Base-by-base conservation (phyloP, 2,888 invertebrate species). In the Lottia gigantea region DNA sequence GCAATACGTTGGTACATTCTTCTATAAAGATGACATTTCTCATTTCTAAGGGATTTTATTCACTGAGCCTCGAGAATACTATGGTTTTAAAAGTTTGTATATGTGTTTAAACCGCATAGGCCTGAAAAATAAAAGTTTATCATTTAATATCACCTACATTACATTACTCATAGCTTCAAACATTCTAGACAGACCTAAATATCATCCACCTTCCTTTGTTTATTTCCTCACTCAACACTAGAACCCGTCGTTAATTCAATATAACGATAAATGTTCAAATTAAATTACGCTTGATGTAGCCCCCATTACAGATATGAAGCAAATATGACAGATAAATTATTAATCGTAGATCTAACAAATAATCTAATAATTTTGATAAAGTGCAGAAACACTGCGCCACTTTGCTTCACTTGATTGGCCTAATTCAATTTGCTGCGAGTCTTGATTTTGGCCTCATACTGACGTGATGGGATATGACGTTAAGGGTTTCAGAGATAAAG, bases 231-330 rank as follows among this genome's bases (percentile, higher is more conserved):
- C 40, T 40, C 40, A 40, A 40, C 40, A 40, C 71, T 76, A 75
- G 74, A 74, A 76, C 73, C 71, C 68, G 66, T 71, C 49, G 67
- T 55, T 80, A 78, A 80, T 78, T 74, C 67, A 76, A 78, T 76
- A 76, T 72, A 68, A 72, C 78, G 73, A 77, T 77, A 77, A 78
- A 77, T 77, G 77, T 73, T 78, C 68, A 78, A 79, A 80, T 76
- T 66, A 65, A 74, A 77, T 80, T 78, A 80, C 68, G 74, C 64
- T 66, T 73, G 74, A 78, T 76, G 77, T 74, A 67, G 70, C 68
- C 72, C 49, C 72, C 77, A 77, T 80, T 79, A 80, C 79, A 79
- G 79, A 80, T 80, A 80, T 79, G 80, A 78, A 78, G 77, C 79
- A 80, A 79, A 78, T 78, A 78, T 78, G 76, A 75, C 76, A 74